These are phyloP conservation scores for Trichoplusia ni DNA, from an alignment of 1,140 invertebrate genomes.

Conservation along the genomic window DNA sequence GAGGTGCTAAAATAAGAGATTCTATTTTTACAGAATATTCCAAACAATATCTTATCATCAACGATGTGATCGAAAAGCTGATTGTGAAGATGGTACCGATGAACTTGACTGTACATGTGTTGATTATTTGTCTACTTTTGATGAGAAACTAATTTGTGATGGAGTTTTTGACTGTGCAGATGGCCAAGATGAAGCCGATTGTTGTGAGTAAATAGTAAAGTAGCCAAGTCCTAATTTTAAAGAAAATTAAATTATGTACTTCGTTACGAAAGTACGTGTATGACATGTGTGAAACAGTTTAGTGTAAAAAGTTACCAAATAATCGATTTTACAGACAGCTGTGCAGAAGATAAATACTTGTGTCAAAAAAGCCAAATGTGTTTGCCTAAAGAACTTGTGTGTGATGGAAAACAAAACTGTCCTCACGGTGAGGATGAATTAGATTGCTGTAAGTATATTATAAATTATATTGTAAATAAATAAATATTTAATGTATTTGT, in stretches of 20 bases:
- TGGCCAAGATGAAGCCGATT: constrained; percentile 88
- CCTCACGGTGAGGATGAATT: constrained; percentile 87
- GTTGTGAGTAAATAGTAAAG: constrained; percentile 77
- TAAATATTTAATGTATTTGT: too few species aligned
- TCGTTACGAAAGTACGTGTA: too few species aligned
- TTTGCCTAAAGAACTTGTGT: constrained; percentile 82
- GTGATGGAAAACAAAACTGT: constrained; percentile 86
- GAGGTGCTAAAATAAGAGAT: background rate
- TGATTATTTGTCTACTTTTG: constrained; percentile 83
- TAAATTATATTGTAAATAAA: background rate
- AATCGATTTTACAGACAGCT: constrained; percentile 78
- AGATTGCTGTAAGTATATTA: constrained; percentile 83
- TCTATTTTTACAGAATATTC: constrained; percentile 79
- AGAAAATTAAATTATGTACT: too few species aligned
- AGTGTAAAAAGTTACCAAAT: background rate
- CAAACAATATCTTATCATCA: constrained; percentile 83
- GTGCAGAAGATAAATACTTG: constrained; percentile 80
- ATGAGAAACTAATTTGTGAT: constrained; percentile 87
- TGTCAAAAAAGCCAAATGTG: constrained; percentile 84
- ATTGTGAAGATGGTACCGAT: constrained; percentile 92
- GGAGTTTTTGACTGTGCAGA: constrained; percentile 90
- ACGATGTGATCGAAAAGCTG: constrained; percentile 86
- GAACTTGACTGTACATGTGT: constrained; percentile 88
- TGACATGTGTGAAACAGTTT: too few species aligned
- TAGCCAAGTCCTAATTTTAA: too few species aligned